Evolutionary conservation across 1,140 invertebrate species (phyloP), one percentile per base, ranked within the genome.

Genomic region (Melitaea cinxia): DNA sequence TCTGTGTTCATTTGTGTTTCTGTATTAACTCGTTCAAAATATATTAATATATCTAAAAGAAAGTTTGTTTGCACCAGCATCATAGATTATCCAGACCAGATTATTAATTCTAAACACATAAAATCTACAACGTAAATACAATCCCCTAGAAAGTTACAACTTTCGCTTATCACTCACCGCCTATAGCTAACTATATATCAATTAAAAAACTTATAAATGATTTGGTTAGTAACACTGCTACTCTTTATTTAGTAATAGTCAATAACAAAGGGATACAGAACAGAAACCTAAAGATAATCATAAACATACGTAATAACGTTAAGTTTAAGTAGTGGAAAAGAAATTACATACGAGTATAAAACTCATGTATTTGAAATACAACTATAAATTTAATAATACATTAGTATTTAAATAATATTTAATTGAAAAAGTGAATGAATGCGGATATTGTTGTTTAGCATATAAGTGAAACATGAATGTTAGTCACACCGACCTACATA

Each of bases 361-460:
- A 10, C 6, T 2, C 6, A 33, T 33, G 12, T 4, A 4, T 4
- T 26, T 26, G 2, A 6, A 26, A 26, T 26, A 26, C 24, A 26
- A 2, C 6, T 6, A 26, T 26, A n/a, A n/a, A 2, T 26, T 6
- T 21, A 19, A 45, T 9, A 19, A 19, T 15, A 5, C 4, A 14
- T 19, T 6, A 2, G 7, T 45, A 68, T 28, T 50, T 24, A 49
- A 64, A 50, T 35, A 50, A 72, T 50, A 59, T 65, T 68, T 60
- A 68, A 58, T 28, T 55, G 30, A 52, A 64, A n/a, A 37, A 57
- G 54, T 57, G 62, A 64, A 14, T 64, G 53, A 58, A 65, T 53
- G 55, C 62, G 62, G 62, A 58, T 58, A 50, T 57, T 33, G 37
- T 37, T 39, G 33, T 58, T 42, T 26, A 58, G 23, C 15, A 35